A percentile compares a stretch with the other conserved stretches of the same genome.
Conservation (phyloP, 1,140 invertebrate species). For the Drosophila elegans region DNA sequence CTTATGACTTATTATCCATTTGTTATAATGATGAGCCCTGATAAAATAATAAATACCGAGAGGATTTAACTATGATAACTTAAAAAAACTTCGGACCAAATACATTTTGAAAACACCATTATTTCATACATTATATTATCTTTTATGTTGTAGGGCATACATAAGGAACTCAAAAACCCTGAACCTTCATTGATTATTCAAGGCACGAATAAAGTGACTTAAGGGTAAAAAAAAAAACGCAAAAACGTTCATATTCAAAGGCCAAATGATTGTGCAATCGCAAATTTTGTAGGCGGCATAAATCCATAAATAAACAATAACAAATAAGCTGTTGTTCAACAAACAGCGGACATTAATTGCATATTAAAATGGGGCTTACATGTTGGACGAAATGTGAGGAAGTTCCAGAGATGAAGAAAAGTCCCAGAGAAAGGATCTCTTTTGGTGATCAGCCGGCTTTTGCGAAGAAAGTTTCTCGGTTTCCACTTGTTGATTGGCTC, state of each 20-base stretch:
- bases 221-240: constrained; percentile 3
- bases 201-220: constrained; percentile 34
- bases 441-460: constrained; percentile 62
- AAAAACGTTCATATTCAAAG: constrained; percentile 32
- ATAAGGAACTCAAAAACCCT: constrained; percentile 31
- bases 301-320: constrained; percentile 77
- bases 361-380: constrained; percentile 65
- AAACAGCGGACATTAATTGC: constrained; percentile 71
- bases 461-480: constrained; percentile 62
- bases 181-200: constrained; percentile 64
- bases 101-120: too few relatives aligned
- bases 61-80: too few relatives aligned
- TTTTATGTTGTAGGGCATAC: constrained; percentile 2
- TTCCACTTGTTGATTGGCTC: constrained; percentile 72
- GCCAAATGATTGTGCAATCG: constrained; percentile 72
- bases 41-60: too few relatives aligned
- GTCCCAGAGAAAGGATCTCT: constrained; percentile 19
- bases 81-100: too few relatives aligned
- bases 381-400: constrained; percentile 30
- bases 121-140: not conserved
- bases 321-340: constrained; percentile 55
- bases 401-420: constrained; percentile 26
- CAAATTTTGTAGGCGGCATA: constrained; percentile 66
- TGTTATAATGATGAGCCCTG: too few relatives aligned
- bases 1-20: too few relatives aligned